phyloP scores from a whole-genome alignment of 2,113 vertebrate species.

The Campylomormyrus numenius region DNA sequence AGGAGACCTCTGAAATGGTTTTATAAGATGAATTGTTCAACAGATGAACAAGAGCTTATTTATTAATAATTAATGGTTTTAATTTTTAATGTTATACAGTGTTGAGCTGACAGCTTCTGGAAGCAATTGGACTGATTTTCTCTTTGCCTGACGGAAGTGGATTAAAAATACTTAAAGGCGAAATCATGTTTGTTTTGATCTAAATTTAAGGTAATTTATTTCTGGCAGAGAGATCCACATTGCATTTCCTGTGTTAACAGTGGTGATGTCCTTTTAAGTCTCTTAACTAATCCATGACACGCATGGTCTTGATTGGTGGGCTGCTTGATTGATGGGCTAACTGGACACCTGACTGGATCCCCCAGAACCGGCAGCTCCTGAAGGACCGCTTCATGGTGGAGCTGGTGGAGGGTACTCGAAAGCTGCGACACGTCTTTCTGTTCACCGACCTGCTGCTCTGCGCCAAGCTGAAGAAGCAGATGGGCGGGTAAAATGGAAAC shows the following conservation, averaged over 20 bases:
- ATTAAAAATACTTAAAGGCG: background rate
- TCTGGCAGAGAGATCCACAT: background rate
- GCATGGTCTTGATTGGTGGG: background rate
- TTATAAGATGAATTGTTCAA: background rate
- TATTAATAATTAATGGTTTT: background rate
- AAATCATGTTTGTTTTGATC: background rate
- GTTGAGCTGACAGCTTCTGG: background rate
- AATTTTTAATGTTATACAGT: background rate
- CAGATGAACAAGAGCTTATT: background rate
- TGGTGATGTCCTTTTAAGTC: background rate
- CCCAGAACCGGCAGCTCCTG: conserved; percentile 87
- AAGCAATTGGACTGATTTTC: background rate
- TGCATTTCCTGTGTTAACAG: background rate
- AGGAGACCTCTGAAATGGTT: background rate
- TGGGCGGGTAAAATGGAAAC: conserved; percentile 76
- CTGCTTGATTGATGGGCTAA: background rate
- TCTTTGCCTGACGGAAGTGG: background rate
- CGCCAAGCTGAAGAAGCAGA: conserved; percentile 95
- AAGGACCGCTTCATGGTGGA: conserved; percentile 98
- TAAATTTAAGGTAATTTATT: background rate
- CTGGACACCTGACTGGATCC: background rate
- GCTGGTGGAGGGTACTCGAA: conserved; percentile 88
- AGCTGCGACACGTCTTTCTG: conserved; percentile 91
- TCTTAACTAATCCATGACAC: background rate
- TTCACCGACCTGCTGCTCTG: conserved; percentile 95